Percentiles rank a stretch among this genome's conserved stretches.
Conservation (phyloP, 2,888 invertebrate genomes). For the Argyresthia albistria region DNA sequence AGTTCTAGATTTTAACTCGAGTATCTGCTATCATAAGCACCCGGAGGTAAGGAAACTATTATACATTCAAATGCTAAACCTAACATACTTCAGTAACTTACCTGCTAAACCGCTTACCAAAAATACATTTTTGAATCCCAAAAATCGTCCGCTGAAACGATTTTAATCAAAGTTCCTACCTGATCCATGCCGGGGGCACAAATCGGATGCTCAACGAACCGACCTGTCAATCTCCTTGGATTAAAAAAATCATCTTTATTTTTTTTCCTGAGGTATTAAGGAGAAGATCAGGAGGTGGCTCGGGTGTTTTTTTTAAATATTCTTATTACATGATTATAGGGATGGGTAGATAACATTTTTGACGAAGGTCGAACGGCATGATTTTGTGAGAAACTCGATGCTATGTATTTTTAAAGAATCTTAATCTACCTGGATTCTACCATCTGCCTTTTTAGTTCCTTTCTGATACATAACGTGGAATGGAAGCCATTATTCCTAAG, state of each 20-base stretch:
- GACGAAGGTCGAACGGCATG: constrained; percentile 52
- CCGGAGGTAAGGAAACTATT: too few species aligned
- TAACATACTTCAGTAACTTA: too few species aligned
- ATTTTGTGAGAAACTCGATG: constrained; percentile 24
- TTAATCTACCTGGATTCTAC: background rate
- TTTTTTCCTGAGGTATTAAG: constrained; percentile 61
- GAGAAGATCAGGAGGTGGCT: constrained; percentile 17
- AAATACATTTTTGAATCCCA: background rate
- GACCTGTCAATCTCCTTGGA: constrained; percentile 70
- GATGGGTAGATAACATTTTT: constrained; percentile 60
- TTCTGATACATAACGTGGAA: too few species aligned
- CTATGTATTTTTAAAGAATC: constrained; percentile 17
- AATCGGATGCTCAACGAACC: constrained; percentile 36
- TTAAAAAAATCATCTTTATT: constrained; percentile 64
- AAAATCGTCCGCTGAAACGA: constrained; percentile 58
- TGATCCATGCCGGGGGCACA: constrained; percentile 41
- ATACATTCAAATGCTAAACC: too few species aligned
- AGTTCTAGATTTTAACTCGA: too few species aligned
- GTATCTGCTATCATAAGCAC: too few species aligned
- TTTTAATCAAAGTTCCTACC: constrained; percentile 70
- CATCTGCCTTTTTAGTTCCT: background rate
- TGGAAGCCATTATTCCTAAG: too few species aligned
- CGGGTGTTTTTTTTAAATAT: constrained; percentile 15
- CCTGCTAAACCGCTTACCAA: too few species aligned
- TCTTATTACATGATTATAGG: constrained; percentile 52